These are phyloP conservation scores for Drosophila guanche DNA, from an alignment of 1,140 invertebrate species.

Conservation along the genomic window DNA sequence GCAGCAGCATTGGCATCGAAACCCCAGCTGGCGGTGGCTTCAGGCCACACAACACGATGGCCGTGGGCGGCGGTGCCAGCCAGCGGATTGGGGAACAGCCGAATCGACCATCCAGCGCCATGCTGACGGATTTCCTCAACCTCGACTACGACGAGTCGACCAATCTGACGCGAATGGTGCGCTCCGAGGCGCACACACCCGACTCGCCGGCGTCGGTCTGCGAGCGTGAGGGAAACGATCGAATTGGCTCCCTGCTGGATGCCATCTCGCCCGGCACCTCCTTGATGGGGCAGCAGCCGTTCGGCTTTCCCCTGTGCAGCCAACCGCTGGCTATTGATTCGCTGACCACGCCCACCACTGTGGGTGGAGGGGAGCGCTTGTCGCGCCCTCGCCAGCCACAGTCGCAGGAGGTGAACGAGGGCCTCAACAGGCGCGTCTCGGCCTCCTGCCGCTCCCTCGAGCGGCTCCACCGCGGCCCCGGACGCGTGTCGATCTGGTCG, in stretches of 20 bases:
- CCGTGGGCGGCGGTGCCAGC: slow-evolving; percentile 7
- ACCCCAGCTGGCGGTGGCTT: slow-evolving; percentile 13
- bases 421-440: slow-evolving; percentile 71
- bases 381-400: slow-evolving; percentile 57
- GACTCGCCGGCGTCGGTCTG: slow-evolving; percentile 81
- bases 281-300: slow-evolving; percentile 18
- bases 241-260: slow-evolving; percentile 40
- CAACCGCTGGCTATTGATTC: slow-evolving; percentile 36
- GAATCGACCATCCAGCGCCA: slow-evolving; percentile 77
- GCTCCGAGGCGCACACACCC: slow-evolving; percentile 82
- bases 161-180: slow-evolving; percentile 71
- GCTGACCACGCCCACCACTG: slow-evolving; percentile 22
- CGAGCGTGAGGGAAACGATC: slow-evolving; percentile 63
- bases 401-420: slow-evolving; percentile 41
- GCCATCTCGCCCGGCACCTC: slow-evolving; percentile 44
- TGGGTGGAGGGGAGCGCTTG: slow-evolving; percentile 46
- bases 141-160: slow-evolving; percentile 81
- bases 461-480: slow-evolving; percentile 77
- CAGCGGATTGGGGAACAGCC: slow-evolving; percentile 65
- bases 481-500: slow-evolving; percentile 81
- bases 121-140: slow-evolving; percentile 81
- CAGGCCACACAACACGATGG: slow-evolving; percentile 13
- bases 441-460: slow-evolving; percentile 83
- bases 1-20: slow-evolving; percentile 35
- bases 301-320: slow-evolving; percentile 52